Evolutionary conservation across 2,888 invertebrate species (phyloP), one percentile per base, ranked within the genome.

Genomic region (Parascotia fuliginaria): DNA sequence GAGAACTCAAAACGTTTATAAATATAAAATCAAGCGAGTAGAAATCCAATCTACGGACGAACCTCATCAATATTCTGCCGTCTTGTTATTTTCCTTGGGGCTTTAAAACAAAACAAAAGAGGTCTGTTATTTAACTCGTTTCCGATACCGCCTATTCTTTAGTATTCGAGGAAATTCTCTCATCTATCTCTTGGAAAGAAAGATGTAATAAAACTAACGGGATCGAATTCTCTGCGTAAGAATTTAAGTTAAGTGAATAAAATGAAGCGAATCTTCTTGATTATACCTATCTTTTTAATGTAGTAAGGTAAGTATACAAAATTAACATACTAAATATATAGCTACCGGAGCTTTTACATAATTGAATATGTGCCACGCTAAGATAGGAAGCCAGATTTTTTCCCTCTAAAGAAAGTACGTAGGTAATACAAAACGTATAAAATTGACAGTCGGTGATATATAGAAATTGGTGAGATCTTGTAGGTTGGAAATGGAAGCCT

Each of bases 111-210:
- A 83, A 83, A 83, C 87, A 85, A 86, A 88, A 84, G 87, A 81
- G 86, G 79, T 81, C 75, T 80, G 83, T 88, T 86, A 86, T 86
- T 90, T 89, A 88, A 90, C 89, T 89, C 87, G 85, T 91, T 92
- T 92, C 89, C 89, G 89, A 92, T 91, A 90, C 85, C 75, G 84
- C 87, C 85, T 79, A 77, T 75, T 78, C 79, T 73, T 81, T 79
- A 84, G 88, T 87, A 87, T 85, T 79, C 81, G 69, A 83, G 81
- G 81, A 87, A 89, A 89, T 89, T 89, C 86, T 82, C 88, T 83
- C 74, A 79, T 79, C 77, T 81, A 67, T 60, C 61, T 68, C 51
- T 62, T 65, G 66, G 63, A 49, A n/a, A 47, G 39, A 61, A 52
- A 65, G 54, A 58, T 63, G 49, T 69, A 65, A 68, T 68, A 65